Base-by-base conservation (phyloP, 2,797 vertebrate genomes). In the Ceryle rudis region DNA sequence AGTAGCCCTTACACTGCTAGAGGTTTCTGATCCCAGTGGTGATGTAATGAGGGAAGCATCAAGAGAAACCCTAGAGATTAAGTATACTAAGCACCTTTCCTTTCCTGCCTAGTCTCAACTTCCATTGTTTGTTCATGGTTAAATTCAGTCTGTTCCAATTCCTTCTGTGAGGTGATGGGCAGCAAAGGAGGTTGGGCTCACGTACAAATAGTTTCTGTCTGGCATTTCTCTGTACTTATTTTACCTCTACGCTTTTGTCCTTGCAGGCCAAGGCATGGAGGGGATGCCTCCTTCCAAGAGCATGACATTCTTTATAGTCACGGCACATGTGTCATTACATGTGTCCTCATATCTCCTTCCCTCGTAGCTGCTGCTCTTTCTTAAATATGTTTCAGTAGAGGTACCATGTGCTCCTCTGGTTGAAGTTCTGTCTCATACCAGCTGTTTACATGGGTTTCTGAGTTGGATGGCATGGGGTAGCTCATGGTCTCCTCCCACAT, bases 281-380 rank as follows among this genome's bases (percentile, higher is more conserved):
- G 8, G 41, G 28, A 35, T 42, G 57, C 15, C 33, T 74, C n/a
- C 23, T 83, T 71, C 51, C 19, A 83, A 39, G 28, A 64, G 26
- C 37, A n/a, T 31, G 52, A 54, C 52, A 31, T 47, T 39, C 35
- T 66, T 73, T 46, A 54, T 13, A 54, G 71, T 42, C 57, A 37
- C 31, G 11, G 7, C 1, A 0, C 49, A 49, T 0, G 0, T 31
- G 21, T 82, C 17, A 25, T 69, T 57, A 70, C 8, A 4, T 21
- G 18, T 26, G 14, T 74, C 39, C 35, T 75, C 41, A 31, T 26
- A 21, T 33, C 19, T 64, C 29, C 20, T 71, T 51, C 44, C 19
- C n/a, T 64, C 29, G 22, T 31, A 77, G 57, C 49, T 64, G 42
- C 28, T 70, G 35, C 51, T 83, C 22, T 64, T 42, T 49, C 71